Base-by-base conservation (phyloP, 2,113 vertebrate genomes). In the Gobius niger region DNA sequence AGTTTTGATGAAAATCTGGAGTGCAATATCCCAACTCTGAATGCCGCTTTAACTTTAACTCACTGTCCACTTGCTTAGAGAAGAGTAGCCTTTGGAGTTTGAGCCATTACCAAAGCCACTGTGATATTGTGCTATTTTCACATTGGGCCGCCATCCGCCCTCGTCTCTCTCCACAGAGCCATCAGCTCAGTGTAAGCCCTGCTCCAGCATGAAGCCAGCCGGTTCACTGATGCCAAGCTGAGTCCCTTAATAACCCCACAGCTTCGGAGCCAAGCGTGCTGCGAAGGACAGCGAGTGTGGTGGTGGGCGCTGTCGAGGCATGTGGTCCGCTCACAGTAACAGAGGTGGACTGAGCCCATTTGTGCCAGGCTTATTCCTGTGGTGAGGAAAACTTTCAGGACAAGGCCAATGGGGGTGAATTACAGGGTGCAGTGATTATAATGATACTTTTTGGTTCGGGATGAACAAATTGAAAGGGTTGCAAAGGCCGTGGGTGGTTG, bases 141-240 rank as follows among this genome's bases (percentile, higher is more conserved):
- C 18, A 57, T 57, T 51, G 50, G n/a, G 66, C 53, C n/a, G 12
- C 24, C 40, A 47, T 40, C 19, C 19, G 8, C 46, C 50, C 42
- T 19, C 40, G 9, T 10, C 16, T 18, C 46, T 63, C 44, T 59
- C 65, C 65, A 67, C 40, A 71, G 84, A 77, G 65, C 82, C 79
- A 82, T 67, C 75, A 82, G 78, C 78, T 80, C 74, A 74, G 63
- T 65, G 66, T 80, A 81, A 87, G 70, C 70, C 78, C 65, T 76
- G 78, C 67, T 83, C 70, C 70, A 79, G 81, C 77, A 72, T 47
- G 44, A 57, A 83, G 88, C 81, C 78, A 81, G 75, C 80, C 75
- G 77, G 78, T 83, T 81, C 84, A 82, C 70, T 63, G 82, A 81
- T 86, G 82, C 81, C 84, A 86, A 87, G 82, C 85, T 85, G 87